Base-by-base conservation (phyloP, 2,113 vertebrate genomes). In the Paralichthys olivaceus region DNA sequence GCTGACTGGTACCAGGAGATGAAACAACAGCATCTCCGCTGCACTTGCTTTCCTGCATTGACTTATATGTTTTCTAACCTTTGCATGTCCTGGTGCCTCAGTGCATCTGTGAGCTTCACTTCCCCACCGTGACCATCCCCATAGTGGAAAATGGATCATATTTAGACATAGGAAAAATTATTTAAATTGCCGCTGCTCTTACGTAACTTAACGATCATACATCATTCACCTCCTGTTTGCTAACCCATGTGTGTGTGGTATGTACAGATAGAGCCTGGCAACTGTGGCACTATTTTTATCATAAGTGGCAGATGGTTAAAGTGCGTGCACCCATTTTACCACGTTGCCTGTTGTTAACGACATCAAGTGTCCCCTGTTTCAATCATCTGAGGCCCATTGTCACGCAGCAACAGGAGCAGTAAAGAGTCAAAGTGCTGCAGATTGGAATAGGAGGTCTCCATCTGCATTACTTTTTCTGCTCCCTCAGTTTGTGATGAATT, bases 251-350 rank as follows among this genome's bases (percentile, higher is more conserved):
- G 9, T 43, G 78, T 49, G 65, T 32, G 85, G 75, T 68, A 84
- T 83, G 77, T 77, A 58, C 73, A 84, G 67, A 86, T 69, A 75
- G n/a, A 62, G 69, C 84, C 70, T 84, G 84, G 90, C 83, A 86
- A 85, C 84, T 84, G 79, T 45, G 80, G 64, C 83, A 43, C 93
- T 94, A 94, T 93, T 91, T 93, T 88, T 90, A 86, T 80, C 83
- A 69, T 57, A 58, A 2, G 66, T 19, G 84, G 84, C 92, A 94
- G 93, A 94, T 94, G 91, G 93, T 80, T 83, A 74, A 84, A 83
- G 80, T 81, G 81, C 80, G 76, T 80, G 83, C 80, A 87, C 65
- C 78, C 65, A 37, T 82, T 87, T 84, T 84, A 56, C 81, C 80
- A 89, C 84, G 83, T 80, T 78, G 86, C 74, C 81, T 74, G 86